Evolutionary conservation across 2,888 invertebrate species (phyloP).

Genomic region (Panorpa germanica): DNA sequence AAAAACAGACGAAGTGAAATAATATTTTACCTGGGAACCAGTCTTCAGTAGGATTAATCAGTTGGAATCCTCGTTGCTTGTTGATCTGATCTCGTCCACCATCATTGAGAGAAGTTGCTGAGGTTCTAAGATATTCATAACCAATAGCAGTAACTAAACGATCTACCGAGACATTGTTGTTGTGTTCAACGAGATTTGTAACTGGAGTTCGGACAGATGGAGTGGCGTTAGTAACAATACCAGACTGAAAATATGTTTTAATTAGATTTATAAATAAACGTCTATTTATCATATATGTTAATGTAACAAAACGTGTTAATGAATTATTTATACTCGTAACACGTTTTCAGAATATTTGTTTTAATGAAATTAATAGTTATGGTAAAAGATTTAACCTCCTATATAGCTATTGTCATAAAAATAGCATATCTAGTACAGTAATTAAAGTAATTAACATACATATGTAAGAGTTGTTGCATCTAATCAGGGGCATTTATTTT

Average conservation of each 20-base stretch:
- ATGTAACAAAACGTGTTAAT: too few species aligned
- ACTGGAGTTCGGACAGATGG: slow-evolving; percentile 64
- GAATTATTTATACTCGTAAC: too few species aligned
- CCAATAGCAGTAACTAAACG: slow-evolving; percentile 62
- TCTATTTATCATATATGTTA: too few species aligned
- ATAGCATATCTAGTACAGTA: too few species aligned
- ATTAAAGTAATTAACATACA: too few species aligned
- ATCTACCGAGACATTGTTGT: slow-evolving; percentile 48
- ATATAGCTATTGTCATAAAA: too few species aligned
- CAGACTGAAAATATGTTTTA: slow-evolving; percentile 36
- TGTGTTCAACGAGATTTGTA: slow-evolving; percentile 62
- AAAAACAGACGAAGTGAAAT: slow-evolving; percentile 6
- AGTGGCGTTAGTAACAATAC: slow-evolving; percentile 73
- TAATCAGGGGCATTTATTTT: too few species aligned
- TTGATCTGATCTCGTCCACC: slow-evolving; percentile 51
- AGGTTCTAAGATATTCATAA: slow-evolving; percentile 63
- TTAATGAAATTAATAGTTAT: too few species aligned
- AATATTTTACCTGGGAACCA: slow-evolving; percentile 59
- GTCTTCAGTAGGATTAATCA: slow-evolving; percentile 68
- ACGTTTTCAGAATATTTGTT: too few species aligned
- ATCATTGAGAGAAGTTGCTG: slow-evolving; percentile 44
- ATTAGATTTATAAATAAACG: too few species aligned
- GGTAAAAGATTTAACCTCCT: too few species aligned
- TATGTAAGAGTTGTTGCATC: too few species aligned
- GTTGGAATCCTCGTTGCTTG: slow-evolving; percentile 67